Percentiles rank a stretch among this genome's conserved stretches.
phyloP scores from a whole-genome alignment of 2,113 vertebrate species.

The Pardalotus punctatus region DNA sequence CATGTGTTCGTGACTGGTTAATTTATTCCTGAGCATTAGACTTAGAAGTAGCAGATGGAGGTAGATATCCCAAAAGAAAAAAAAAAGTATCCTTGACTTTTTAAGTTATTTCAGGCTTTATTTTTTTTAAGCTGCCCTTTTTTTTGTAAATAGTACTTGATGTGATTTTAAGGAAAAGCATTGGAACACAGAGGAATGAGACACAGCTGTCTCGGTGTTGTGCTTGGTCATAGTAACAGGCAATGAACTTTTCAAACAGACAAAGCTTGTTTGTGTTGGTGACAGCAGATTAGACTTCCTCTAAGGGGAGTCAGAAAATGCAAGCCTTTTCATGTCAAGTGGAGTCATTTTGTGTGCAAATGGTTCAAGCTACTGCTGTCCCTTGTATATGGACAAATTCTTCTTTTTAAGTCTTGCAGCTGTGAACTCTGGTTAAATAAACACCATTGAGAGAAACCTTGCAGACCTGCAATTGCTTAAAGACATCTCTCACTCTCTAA shows the following conservation, averaged over 20 bases:
- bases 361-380: neutral
- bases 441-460: neutral
- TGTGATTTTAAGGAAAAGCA: neutral
- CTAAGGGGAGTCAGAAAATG: neutral
- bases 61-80: neutral
- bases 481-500: neutral
- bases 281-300: slow-evolving; percentile 24
- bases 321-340: neutral
- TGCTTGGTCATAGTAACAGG: neutral
- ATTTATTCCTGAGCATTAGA: neutral
- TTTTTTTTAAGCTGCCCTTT: neutral
- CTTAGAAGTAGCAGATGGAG: neutral
- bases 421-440: neutral
- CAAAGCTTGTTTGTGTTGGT: neutral
- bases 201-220: neutral
- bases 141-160: neutral
- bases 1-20: neutral
- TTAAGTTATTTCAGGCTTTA: neutral
- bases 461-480: neutral
- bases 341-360: neutral
- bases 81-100: neutral
- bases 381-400: neutral
- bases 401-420: neutral
- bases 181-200: neutral
- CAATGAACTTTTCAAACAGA: neutral